A percentile compares a stretch with the other conserved stretches of the same genome.
Evolutionary conservation across 2,888 invertebrate species (phyloP).

Genomic region (Ryuthela nishihirai): DNA sequence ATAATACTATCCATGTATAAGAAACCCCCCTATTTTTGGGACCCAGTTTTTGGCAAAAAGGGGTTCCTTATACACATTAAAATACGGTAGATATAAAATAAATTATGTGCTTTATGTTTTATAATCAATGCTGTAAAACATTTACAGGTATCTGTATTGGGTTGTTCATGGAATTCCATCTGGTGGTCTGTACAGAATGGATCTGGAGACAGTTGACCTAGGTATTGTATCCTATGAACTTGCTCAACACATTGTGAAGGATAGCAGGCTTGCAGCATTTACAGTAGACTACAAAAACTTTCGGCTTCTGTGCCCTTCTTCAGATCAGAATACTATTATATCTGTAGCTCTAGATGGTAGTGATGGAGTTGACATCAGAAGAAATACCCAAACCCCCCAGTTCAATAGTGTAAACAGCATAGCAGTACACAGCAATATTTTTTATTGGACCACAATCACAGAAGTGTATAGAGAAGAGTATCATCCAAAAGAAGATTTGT

Average conservation of each 20-base stretch:
- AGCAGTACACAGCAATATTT: conserved; percentile 68
- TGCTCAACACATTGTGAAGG: conserved; percentile 43
- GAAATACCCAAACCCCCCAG: conserved; percentile 66
- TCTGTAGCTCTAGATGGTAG: conserved; percentile 74
- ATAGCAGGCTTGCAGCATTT: conserved; percentile 70
- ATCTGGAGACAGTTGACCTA: conserved; percentile 64
- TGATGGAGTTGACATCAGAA: conserved; percentile 60
- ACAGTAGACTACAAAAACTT: conserved; percentile 78
- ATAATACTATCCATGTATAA: too few species aligned
- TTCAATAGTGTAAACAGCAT: conserved; percentile 71
- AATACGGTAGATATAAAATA: too few species aligned
- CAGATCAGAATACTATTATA: conserved; percentile 69
- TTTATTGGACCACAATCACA: conserved; percentile 78
- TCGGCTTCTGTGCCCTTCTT: conserved; percentile 66
- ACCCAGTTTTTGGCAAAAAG: too few species aligned
- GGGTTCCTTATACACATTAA: too few species aligned
- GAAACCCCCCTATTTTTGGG: too few species aligned
- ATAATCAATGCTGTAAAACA: too few species aligned
- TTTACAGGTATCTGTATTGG: conserved; percentile 81
- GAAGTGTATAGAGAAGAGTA: conserved; percentile 75
- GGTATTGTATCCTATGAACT: conserved; percentile 61
- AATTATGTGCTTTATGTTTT: too few species aligned
- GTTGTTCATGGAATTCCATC: conserved; percentile 56
- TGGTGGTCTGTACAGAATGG: conserved; percentile 70
- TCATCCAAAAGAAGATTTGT: conserved; percentile 63